Percentiles rank a stretch among this genome's conserved stretches.
Evolutionary conservation across 2,113 vertebrate genomes (phyloP).

Genomic region (Ceratotherium simum): DNA sequence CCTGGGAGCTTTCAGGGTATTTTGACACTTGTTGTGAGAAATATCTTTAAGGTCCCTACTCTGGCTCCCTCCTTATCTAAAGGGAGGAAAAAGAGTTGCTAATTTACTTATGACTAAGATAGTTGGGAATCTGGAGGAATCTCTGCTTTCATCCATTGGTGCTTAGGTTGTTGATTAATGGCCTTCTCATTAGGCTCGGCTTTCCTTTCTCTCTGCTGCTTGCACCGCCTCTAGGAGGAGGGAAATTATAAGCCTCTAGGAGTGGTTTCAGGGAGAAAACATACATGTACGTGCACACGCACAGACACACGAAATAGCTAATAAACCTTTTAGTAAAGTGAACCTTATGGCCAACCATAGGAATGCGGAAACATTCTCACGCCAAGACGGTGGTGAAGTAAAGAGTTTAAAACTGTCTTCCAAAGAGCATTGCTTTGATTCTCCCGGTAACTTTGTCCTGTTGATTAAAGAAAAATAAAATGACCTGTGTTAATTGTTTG

Average conservation of each 20-base stretch:
- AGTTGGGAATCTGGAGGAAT: conserved; percentile 43
- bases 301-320: background rate
- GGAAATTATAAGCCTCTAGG: background rate
- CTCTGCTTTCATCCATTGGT: conserved; percentile 74
- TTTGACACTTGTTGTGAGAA: conserved; percentile 87
- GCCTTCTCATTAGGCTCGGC: conserved; percentile 62
- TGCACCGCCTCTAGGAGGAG: background rate
- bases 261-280: background rate
- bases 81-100: conserved; percentile 69
- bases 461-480: conserved; percentile 69
- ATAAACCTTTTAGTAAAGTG: background rate
- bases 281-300: too few relatives aligned
- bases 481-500: conserved; percentile 46
- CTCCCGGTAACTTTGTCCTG: conserved; percentile 24
- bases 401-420: conserved; percentile 30
- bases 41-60: conserved; percentile 67
- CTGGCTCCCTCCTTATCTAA: conserved; percentile 72
- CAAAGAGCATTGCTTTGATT: background rate
- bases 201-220: conserved; percentile 62
- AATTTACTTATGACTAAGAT: conserved; percentile 73
- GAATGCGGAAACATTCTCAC: background rate
- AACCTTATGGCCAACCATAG: background rate
- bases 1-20: conserved; percentile 80
- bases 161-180: conserved; percentile 76
- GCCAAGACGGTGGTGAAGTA: background rate